Evolutionary conservation across 2,113 vertebrate genomes (phyloP).

Genomic region (Malurus alboscapulatus): DNA sequence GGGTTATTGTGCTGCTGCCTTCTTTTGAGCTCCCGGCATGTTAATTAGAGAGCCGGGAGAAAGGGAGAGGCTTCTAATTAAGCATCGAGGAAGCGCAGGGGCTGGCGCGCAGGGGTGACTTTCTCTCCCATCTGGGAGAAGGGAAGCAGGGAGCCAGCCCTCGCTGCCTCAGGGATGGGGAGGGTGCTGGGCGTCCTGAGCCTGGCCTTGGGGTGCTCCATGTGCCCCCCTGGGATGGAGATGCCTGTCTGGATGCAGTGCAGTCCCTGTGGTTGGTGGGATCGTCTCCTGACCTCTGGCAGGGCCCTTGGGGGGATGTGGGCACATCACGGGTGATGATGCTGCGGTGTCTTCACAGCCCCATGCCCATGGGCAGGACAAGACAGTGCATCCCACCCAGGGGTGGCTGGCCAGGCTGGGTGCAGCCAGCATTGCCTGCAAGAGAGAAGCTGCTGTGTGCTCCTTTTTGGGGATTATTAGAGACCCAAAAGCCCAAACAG

Average conservation of each 20-base stretch:
- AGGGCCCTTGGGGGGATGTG: background rate
- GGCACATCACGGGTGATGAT: accelerated
- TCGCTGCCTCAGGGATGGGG: accelerated
- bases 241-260: background rate
- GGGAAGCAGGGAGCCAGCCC: slow-evolving; percentile 61
- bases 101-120: slow-evolving; percentile 78
- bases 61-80: slow-evolving; percentile 86
- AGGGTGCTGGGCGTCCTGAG: background rate
- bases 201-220: accelerated
- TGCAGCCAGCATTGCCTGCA: background rate
- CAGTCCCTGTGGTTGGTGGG: background rate
- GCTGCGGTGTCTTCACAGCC: accelerated
- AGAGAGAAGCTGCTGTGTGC: background rate
- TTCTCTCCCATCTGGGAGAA: slow-evolving; percentile 78
- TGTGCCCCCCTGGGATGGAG: background rate
- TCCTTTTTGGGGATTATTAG: background rate
- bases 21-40: slow-evolving; percentile 76
- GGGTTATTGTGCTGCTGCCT: slow-evolving; percentile 75
- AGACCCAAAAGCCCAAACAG: background rate
- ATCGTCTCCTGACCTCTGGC: accelerated
- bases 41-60: slow-evolving; percentile 84
- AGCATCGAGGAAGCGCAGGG: slow-evolving; percentile 69
- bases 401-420: background rate
- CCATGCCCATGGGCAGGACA: background rate
- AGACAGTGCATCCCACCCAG: background rate